Base-by-base conservation (phyloP, 2,888 invertebrate genomes). In the Dolichomitus sp. region DNA sequence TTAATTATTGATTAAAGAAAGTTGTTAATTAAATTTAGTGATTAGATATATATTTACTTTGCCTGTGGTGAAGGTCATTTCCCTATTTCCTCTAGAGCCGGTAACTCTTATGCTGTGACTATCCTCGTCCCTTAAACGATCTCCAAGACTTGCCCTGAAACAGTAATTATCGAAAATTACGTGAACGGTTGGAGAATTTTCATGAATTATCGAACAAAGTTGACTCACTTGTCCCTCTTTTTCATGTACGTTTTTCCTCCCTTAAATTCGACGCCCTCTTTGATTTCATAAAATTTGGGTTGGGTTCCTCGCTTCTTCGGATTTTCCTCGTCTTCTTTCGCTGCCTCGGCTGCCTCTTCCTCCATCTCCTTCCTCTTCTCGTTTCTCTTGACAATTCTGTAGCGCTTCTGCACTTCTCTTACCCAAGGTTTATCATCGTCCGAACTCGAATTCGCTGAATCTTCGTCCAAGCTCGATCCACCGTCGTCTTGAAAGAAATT, bases 391-490 rank as follows among this genome's bases (percentile, higher is more conserved):
- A 96, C 95, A n/a, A 95, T 94, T 89, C 95, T 95, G 90, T 97
- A 96, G 89, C 97, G 96, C 90, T 96, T 96, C 90, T 97, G 97
- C 78, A 98, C 96, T 94, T 98, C 97, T 90, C 96, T 96, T 0
- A 96, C 95, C 97, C 97, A 98, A 5, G 96, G 95, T 82, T 96
- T 96, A 73, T 98, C 97, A 91, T 98, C 98, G 87, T 98, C 98
- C 1, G 98, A 97, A 92, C 97, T 95, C 50, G 88, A 89, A 50
- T 92, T 92, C 5, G 85, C 80, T 19, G 92, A 89, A 73, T 90
- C 89, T 61, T 92, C 92, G 42, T 93, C 93, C 11, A 83, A 42
- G 23, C 83, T 83, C 27, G 93, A 93, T 73, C 90, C 90, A 52
- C 84, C 83, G 68, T 88, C 85, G 74, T 83, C 89, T 90, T 63